Percentiles rank a stretch among this genome's conserved stretches.
phyloP scores from a whole-genome alignment of 2,113 vertebrate species.

The Myrmecophaga tridactyla region DNA sequence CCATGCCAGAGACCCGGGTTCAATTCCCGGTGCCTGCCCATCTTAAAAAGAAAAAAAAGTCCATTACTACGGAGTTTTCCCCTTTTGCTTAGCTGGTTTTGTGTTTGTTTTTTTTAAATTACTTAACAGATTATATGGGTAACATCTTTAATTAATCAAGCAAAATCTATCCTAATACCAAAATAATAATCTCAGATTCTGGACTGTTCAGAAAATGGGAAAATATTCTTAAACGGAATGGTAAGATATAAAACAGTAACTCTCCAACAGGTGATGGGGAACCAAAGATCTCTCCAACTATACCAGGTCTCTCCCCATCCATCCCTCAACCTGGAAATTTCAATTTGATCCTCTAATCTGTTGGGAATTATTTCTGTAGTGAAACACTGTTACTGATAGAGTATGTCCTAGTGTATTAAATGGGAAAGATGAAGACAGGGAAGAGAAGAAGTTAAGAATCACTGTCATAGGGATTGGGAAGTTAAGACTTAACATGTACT shows the following conservation, averaged over 20 bases:
- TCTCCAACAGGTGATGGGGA: neutral
- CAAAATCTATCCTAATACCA: neutral
- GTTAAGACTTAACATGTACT: no score
- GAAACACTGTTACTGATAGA: neutral
- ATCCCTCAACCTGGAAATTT: neutral
- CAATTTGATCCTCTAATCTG: neutral
- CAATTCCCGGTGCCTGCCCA: no score
- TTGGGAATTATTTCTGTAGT: neutral
- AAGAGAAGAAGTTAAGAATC: neutral
- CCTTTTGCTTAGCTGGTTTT: neutral
- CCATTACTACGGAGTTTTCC: neutral
- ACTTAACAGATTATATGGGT: neutral
- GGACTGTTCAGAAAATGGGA: neutral
- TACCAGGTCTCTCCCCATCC: neutral
- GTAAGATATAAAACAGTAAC: constrained; percentile 26
- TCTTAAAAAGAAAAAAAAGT: no score
- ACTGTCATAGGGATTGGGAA: neutral
- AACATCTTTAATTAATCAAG: constrained; percentile 8
- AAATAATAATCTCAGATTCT: constrained; percentile 31
- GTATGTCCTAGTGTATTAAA: neutral
- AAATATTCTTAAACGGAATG: constrained; percentile 18
- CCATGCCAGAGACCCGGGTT: no score
- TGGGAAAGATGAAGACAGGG: neutral
- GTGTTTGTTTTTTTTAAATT: neutral
- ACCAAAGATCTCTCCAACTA: neutral